Evolutionary conservation across 2,797 vertebrate genomes (phyloP), one percentile per base, ranked within the genome.

Genomic region (Epinephelus awoara): DNA sequence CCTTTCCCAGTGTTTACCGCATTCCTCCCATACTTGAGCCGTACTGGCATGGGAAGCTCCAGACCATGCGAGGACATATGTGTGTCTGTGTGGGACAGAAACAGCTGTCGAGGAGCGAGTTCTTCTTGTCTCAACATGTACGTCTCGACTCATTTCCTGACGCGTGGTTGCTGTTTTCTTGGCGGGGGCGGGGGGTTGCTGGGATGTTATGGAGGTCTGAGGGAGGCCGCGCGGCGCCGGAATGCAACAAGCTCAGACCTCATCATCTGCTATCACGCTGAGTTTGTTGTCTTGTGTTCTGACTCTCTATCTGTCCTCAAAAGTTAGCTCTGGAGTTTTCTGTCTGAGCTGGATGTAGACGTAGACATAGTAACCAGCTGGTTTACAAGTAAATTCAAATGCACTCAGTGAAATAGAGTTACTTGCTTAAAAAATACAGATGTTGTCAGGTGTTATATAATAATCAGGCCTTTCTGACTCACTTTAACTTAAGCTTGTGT

Each of bases 11-110:
- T 89, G 89, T 93, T 94, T 92, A 93, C 78, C 75, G 77, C 90
- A 95, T 94, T 96, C 93, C 88, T 91, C 18, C 70, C 93, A 93
- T 94, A 92, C 87, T 90, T 93, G 42, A 76, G 77, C 55, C 82
- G 29, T 71, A 75, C 77, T 91, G 65, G 81, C 85, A 89, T 75
- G 78, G 86, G 90, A 85, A 90, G 81, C 80, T 77, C 62, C 83
- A 82, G 79, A 82, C 82, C 52, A n/a, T 59, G 69, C 6, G 2
- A 72, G 73, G 62, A 67, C 76, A 73, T 75, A 38, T 82, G 75
- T 27, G n/a, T 50, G 69, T 56, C 34, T 63, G 63, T 46, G 64
- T 77, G 67, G 47, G 71, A 58, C 72, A 25, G 15, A 79, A 90
- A 83, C 92, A 93, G 88, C 91, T 93, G 89, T 81, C 8, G 15